Evolutionary conservation across 2,888 invertebrate species (phyloP).

Genomic region (Alcis repandata): DNA sequence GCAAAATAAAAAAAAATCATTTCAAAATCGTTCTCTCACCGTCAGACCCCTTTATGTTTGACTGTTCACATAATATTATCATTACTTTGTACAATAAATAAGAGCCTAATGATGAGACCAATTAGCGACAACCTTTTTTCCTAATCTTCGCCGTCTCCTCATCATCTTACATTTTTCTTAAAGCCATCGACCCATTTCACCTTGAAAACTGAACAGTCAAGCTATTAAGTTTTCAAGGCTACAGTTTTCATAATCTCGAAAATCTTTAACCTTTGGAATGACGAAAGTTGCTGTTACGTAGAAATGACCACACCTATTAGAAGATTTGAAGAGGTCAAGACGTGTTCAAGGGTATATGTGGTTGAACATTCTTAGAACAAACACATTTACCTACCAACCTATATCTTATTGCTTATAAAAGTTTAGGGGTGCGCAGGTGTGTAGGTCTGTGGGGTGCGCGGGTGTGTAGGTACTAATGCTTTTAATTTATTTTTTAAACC

Average conservation of each 20-base stretch:
- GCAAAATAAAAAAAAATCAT: too few relatives aligned
- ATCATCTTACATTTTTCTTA: background rate
- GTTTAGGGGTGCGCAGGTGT: too few relatives aligned
- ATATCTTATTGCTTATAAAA: too few relatives aligned
- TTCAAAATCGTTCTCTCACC: too few relatives aligned
- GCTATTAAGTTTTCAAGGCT: background rate
- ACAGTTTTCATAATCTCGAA: conserved; percentile 3
- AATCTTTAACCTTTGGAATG: conserved; percentile 16
- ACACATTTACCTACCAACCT: too few relatives aligned
- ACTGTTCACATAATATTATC: too few relatives aligned
- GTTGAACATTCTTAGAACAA: background rate
- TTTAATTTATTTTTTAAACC: too few relatives aligned
- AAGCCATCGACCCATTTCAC: background rate
- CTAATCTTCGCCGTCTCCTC: background rate
- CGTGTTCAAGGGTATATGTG: conserved; percentile 13
- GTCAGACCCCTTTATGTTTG: too few relatives aligned
- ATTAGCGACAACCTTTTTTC: background rate
- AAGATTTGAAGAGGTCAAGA: conserved; percentile 15
- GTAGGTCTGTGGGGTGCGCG: too few relatives aligned
- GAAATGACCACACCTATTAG: conserved; percentile 13
- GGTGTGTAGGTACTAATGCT: too few relatives aligned
- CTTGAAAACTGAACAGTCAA: too few relatives aligned
- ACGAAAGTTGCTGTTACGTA: conserved; percentile 19
- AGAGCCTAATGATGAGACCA: background rate
- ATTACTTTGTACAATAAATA: background rate